Evolutionary conservation across 1,140 invertebrate genomes (phyloP).

Genomic region (Hyphantria cunea): DNA sequence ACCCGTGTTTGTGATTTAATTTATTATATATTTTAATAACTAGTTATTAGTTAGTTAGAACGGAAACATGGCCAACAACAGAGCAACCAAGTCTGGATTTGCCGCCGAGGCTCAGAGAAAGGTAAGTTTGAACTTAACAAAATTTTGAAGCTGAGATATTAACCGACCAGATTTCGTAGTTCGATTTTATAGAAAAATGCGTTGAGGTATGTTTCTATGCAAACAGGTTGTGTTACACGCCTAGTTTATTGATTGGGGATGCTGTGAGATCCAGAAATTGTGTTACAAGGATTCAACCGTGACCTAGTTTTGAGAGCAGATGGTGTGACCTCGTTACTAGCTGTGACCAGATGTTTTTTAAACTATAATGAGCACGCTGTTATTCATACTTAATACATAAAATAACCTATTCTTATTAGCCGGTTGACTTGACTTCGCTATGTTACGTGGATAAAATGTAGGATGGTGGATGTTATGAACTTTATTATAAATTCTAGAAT

Average conservation of each 20-base stretch:
- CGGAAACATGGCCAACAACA: conserved; percentile 89
- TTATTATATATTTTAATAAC: conserved; percentile 61
- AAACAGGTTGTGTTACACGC: conserved; percentile 31
- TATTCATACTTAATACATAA: too few species aligned
- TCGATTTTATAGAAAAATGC: neutral
- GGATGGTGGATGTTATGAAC: too few species aligned
- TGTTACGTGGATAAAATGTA: too few species aligned
- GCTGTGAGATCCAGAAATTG: conserved; percentile 67
- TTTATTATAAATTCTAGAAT: too few species aligned
- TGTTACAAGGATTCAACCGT: conserved; percentile 69
- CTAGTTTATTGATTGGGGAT: conserved; percentile 67
- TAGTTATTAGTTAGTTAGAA: conserved; percentile 65
- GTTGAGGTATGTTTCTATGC: conserved; percentile 8
- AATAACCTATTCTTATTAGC: too few species aligned
- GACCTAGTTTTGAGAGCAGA: conserved; percentile 63
- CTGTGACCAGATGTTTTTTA: conserved; percentile 34
- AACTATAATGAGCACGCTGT: neutral
- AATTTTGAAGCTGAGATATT: conserved; percentile 29
- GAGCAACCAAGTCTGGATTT: conserved; percentile 96
- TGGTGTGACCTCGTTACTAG: conserved; percentile 26
- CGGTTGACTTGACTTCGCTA: too few species aligned
- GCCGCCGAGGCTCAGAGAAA: conserved; percentile 96
- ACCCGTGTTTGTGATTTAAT: conserved; percentile 74
- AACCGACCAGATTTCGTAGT: conserved; percentile 24
- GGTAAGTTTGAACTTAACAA: conserved; percentile 82